Evolutionary conservation across 2,888 invertebrate genomes (phyloP), one percentile per base, ranked within the genome.

Genomic region (Heliconius ismenius): DNA sequence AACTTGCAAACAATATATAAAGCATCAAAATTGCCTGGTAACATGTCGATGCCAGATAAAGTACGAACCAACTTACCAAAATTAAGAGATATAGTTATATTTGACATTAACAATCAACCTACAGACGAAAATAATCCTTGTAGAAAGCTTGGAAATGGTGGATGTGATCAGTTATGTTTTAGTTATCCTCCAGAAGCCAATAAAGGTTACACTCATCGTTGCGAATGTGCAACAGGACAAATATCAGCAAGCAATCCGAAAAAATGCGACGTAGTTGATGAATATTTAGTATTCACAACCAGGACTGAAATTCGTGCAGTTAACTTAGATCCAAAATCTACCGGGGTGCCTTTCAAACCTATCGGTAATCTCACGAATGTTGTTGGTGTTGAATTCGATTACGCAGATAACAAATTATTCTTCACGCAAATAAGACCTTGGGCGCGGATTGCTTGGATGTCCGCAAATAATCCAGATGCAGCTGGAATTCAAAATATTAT

Each of bases 331-430:
- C 98, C 98, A 0, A 95, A 95, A 81, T 96, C 96, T 0, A 97
- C 97, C 0, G 96, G 95, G 75, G 94, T 97, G 3, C 99, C 99
- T 0, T 98, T 99, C 86, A 96, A 96, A 80, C 97, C 98, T 0
- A 95, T 98, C 54, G 96, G 95, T 0, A 98, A 98, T 87, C 91
- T 98, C 36, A 98, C 98, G 0, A 98, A 98, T 85, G 98, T 98
- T 0, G 98, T 98, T 3, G 99, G 99, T 3, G 95, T 99, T 15
- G 99, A 99, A 90, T 99, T 98, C 87, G 99, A 99, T 88, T 98
- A 97, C 85, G 95, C 96, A 2, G 97, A 98, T 82, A 97, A 97
- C 80, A 97, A 96, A 83, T 91, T 99, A 81, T 96, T 98, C 86
- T 99, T 98, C 89, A 98, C 98, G 0, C 98, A 98, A 92, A 98